Percentiles rank a stretch among this genome's conserved stretches.
Conservation (phyloP, 2,888 invertebrate genomes). For the Andrena bucephala region DNA sequence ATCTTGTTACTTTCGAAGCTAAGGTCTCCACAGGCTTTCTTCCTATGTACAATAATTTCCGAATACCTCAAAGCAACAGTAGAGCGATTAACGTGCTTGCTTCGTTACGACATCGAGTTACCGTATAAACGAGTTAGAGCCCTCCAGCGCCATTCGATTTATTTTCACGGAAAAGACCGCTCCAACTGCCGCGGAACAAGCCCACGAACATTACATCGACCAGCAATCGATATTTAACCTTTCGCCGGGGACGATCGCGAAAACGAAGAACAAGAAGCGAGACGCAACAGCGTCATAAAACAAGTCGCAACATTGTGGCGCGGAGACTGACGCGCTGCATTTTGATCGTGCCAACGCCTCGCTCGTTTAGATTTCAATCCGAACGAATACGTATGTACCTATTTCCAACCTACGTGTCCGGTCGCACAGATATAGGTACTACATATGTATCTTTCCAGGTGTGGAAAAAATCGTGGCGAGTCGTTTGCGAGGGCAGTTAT, state of each 20-base stretch:
- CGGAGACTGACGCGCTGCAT: conserved; percentile 42
- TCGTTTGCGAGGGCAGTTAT: no score
- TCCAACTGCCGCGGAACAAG: conserved; percentile 21
- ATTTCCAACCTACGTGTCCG: conserved; percentile 12
- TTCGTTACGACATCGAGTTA: conserved; percentile 5
- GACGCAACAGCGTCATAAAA: conserved; percentile 49
- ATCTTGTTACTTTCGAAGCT: conserved; percentile 2
- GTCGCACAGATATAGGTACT: background rate
- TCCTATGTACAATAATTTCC: background rate
- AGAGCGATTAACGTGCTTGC: conserved; percentile 29
- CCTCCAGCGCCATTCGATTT: conserved; percentile 28
- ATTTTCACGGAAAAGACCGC: conserved; percentile 39
- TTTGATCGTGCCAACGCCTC: conserved; percentile 24
- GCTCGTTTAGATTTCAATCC: conserved; percentile 46
- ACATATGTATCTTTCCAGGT: background rate
- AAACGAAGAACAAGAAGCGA: conserved; percentile 37
- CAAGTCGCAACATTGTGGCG: conserved; percentile 38
- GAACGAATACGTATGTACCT: background rate
- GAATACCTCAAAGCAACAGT: conserved; percentile 2
- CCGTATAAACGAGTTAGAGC: conserved; percentile 15
- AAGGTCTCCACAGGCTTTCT: background rate
- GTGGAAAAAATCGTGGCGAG: conserved; percentile 3
- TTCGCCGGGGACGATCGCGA: conserved; percentile 22
- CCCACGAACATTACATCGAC: conserved; percentile 32
- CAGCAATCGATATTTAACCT: conserved; percentile 46